Percentiles rank a stretch among this genome's conserved stretches.
Conservation (phyloP, 1,140 invertebrate genomes). For the Bombus waltoni region DNA sequence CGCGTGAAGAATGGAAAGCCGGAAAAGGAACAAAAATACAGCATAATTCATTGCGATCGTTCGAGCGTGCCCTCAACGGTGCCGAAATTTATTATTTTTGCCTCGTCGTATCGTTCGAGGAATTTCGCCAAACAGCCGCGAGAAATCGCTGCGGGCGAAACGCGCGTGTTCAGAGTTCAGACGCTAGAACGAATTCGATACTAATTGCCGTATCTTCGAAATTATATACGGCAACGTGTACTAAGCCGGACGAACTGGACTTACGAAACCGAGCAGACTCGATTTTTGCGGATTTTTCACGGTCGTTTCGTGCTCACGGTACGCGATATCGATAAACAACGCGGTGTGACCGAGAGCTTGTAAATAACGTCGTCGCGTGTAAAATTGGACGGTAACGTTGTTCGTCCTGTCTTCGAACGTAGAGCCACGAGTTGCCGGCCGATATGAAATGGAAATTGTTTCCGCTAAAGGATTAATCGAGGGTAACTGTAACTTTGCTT, state of each 20-base stretch:
- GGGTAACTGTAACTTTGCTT: no score
- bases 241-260: neutral
- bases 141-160: no score
- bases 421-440: no score
- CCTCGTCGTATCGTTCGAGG: neutral
- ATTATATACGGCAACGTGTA: neutral
- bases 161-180: neutral
- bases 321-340: neutral
- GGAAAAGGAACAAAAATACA: no score
- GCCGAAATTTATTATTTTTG: conserved; percentile 6
- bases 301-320: neutral
- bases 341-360: neutral
- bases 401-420: neutral
- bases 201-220: neutral
- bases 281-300: neutral
- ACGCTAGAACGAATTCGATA: neutral
- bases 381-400: neutral
- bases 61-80: neutral
- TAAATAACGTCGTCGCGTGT: neutral
- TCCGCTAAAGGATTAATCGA: no score
- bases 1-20: no score
- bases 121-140: neutral
- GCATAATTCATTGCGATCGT: neutral
- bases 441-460: no score
- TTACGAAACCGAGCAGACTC: neutral